Evolutionary conservation across 2,888 invertebrate species (phyloP).

Genomic region (Rhamphomyia laevipes): DNA sequence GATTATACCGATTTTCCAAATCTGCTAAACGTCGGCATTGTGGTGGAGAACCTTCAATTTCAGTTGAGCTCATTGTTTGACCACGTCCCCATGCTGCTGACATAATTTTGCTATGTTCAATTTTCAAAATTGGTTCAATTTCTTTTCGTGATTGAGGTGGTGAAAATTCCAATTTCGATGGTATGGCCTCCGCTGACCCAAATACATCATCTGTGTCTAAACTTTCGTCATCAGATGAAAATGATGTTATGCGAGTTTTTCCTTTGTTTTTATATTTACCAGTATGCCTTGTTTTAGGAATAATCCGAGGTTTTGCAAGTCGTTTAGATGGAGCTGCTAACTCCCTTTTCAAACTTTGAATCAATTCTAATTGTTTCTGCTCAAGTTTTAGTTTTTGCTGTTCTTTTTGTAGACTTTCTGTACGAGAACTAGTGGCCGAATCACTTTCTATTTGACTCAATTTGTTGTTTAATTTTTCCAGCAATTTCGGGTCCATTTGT

Average conservation of each 20-base stretch:
- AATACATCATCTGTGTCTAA: slow-evolving; percentile 67
- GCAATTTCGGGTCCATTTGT: slow-evolving; percentile 51
- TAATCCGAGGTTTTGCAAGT: slow-evolving; percentile 48
- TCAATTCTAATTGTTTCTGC: slow-evolving; percentile 42
- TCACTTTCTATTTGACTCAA: slow-evolving; percentile 66
- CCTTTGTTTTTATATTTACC: slow-evolving; percentile 49
- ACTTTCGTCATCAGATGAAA: slow-evolving; percentile 65
- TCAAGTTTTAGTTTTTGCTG: slow-evolving; percentile 43
- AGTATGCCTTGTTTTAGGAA: slow-evolving; percentile 46
- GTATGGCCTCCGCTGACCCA: slow-evolving; percentile 62
- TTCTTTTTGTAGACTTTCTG: slow-evolving; percentile 49
- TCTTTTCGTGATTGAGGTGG: slow-evolving; percentile 66
- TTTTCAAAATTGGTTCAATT: slow-evolving; percentile 59
- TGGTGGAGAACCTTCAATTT: slow-evolving; percentile 65
- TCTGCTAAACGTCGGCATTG: slow-evolving; percentile 55
- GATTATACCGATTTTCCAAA: slow-evolving; percentile 51
- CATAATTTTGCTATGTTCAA: slow-evolving; percentile 57
- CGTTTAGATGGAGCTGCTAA: slow-evolving; percentile 47
- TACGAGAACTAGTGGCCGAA: slow-evolving; percentile 61
- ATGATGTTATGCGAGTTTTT: slow-evolving; percentile 62
- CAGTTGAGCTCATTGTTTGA: slow-evolving; percentile 66
- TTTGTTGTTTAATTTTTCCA: slow-evolving; percentile 60
- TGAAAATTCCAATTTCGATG: slow-evolving; percentile 58
- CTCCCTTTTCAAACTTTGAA: slow-evolving; percentile 48
- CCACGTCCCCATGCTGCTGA: slow-evolving; percentile 55